Evolutionary conservation across 2,113 vertebrate species (phyloP).

Genomic region (Eptesicus fuscus): DNA sequence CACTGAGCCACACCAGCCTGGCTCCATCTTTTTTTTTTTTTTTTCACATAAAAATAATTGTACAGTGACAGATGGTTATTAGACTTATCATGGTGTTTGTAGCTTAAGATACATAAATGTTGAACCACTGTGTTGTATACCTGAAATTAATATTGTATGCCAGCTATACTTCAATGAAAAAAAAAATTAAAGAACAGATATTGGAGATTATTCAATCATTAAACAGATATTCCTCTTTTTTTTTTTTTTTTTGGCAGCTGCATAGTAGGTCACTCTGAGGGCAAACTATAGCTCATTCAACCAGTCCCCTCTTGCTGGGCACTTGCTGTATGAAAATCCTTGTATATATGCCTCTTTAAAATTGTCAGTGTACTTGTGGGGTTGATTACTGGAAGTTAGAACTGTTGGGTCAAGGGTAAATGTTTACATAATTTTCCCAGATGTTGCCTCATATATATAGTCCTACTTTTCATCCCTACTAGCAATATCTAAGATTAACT

Average conservation of each 20-base stretch:
- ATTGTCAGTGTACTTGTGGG: not conserved
- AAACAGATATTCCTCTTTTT: not conserved
- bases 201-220: not conserved
- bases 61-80: not conserved
- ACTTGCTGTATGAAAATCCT: not conserved
- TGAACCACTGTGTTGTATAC: not conserved
- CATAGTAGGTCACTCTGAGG: not conserved
- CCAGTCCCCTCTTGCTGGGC: not conserved
- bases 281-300: not conserved
- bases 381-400: not conserved
- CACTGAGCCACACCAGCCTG: too few species aligned
- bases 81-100: not conserved
- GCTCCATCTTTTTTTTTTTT: too few species aligned
- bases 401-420: not conserved
- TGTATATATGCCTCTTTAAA: not conserved
- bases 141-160: not conserved
- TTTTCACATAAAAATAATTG: not conserved
- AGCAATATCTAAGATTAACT: not conserved
- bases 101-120: not conserved
- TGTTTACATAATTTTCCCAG: not conserved
- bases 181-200: not conserved
- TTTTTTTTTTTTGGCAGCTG: not conserved
- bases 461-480: not conserved
- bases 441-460: not conserved
- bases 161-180: not conserved